phyloP scores from a whole-genome alignment of 2,113 vertebrate species.

The Tupaia tana region DNA sequence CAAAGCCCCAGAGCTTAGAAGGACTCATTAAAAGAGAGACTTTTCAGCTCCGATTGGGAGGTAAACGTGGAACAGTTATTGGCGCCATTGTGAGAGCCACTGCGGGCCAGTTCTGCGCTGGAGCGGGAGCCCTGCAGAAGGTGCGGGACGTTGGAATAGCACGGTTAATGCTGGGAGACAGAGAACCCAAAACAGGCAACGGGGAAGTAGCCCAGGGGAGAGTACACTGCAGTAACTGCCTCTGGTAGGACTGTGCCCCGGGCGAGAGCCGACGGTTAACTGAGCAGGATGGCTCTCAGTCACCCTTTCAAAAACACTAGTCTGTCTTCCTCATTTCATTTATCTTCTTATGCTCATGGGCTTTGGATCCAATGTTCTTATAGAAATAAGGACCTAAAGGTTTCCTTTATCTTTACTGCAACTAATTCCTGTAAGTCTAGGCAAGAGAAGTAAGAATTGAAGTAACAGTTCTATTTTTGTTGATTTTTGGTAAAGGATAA shows the following conservation, averaged over 20 bases:
- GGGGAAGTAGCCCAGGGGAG: background rate
- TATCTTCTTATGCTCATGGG: background rate
- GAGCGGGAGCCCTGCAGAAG: background rate
- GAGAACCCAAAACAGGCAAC: background rate
- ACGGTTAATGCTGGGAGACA: too few relatives aligned
- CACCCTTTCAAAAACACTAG: background rate
- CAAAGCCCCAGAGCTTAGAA: background rate
- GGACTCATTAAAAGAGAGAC: background rate
- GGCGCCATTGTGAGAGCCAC: background rate
- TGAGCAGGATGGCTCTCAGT: background rate
- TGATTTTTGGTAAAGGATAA: background rate
- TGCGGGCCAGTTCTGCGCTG: background rate
- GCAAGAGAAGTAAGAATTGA: background rate
- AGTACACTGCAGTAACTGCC: background rate
- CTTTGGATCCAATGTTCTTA: background rate
- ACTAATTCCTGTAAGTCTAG: background rate
- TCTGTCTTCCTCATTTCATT: background rate
- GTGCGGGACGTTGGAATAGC: background rate
- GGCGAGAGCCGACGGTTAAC: background rate
- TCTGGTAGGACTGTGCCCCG: background rate
- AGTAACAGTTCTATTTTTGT: background rate
- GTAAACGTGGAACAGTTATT: background rate
- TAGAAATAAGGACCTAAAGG: background rate
- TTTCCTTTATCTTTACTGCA: background rate
- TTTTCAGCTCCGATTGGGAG: background rate